Evolutionary conservation across 2,113 vertebrate genomes (phyloP), one percentile per base, ranked within the genome.

Genomic region (Stegostoma tigrinum): DNA sequence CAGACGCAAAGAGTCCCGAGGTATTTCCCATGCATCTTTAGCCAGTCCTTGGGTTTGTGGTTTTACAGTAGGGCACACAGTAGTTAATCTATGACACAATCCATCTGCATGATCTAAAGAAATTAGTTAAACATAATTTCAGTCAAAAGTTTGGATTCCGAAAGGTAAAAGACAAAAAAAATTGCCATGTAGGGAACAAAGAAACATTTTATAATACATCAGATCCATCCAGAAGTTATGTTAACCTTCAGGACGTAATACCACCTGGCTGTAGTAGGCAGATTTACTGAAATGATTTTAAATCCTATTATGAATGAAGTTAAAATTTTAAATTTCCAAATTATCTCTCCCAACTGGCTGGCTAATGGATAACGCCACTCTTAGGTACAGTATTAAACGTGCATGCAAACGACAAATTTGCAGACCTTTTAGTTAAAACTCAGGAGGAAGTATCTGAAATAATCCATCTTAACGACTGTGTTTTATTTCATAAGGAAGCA

Each of bases 21-120:
- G 99, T 96, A 99, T 99, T 98, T 99, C 99, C 99, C 99, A 99
- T 95, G 99, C 99, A 95, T 99, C 99, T 97, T 99, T 99, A 93
- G 99, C 98, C 55, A 99, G 97, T 96, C 99, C 99, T 97, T 99
- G 99, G 42, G 99, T 99, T 97, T 99, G 99, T 95, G 99, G 99
- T 97, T 99, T 99, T 97, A 99, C 99, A 96, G 99, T 99, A 96
- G 99, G 99, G 97, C 99, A 99, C 95, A 99, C 99, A 12, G 98
- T 97, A 96, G 99, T 99, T 97, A 99, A 98, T 96, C 98, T 98
- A 98, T 99, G 98, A 97, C 99, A 99, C 67, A 99, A 98, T 85
- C 99, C 99, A 96, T 99, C 99, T 0, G 99, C 98, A 96, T 99
- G 99, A 96, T 99, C 99, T 99, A 97, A 68, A 95, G 96, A 97